These are phyloP conservation scores for Anaspis maculata DNA, from an alignment of 2,888 invertebrate genomes.

Conservation along the genomic window DNA sequence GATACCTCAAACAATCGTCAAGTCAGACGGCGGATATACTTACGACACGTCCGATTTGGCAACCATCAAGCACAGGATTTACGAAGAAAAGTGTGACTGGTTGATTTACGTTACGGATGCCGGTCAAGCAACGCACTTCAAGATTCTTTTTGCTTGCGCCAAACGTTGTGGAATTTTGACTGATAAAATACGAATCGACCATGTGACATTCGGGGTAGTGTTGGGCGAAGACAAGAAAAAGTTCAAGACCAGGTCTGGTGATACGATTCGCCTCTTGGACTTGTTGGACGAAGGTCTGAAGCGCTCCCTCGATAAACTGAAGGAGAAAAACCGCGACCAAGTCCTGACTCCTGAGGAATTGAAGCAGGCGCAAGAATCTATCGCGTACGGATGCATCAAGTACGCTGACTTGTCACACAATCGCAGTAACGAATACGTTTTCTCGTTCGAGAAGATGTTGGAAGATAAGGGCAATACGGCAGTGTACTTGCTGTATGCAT, in stretches of 20 bases:
- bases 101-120: constrained; percentile 89
- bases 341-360: constrained; percentile 75
- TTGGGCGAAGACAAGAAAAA: constrained; percentile 98
- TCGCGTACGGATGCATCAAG: constrained; percentile 97
- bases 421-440: constrained; percentile 88
- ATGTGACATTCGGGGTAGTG: constrained; percentile 94
- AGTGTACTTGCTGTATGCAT: constrained; percentile 90
- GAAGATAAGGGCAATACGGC: constrained; percentile 99
- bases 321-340: constrained; percentile 80
- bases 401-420: constrained; percentile 96
- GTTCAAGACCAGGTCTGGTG: constrained; percentile 96
- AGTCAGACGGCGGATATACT: constrained; percentile 94
- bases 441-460: constrained; percentile 98
- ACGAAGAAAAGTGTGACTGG: constrained; percentile 83
- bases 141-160: constrained; percentile 71
- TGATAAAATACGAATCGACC: constrained; percentile 67
- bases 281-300: constrained; percentile 87
- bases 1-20: constrained; percentile 88
- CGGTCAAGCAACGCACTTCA: constrained; percentile 77
- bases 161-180: constrained; percentile 63
- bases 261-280: constrained; percentile 75
- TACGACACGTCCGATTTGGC: constrained; percentile 99
- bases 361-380: constrained; percentile 73
- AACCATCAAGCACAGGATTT: constrained; percentile 72
- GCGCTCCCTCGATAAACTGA: constrained; percentile 71